Base-by-base conservation (phyloP, 2,888 invertebrate species). In the Acronicta leporina region DNA sequence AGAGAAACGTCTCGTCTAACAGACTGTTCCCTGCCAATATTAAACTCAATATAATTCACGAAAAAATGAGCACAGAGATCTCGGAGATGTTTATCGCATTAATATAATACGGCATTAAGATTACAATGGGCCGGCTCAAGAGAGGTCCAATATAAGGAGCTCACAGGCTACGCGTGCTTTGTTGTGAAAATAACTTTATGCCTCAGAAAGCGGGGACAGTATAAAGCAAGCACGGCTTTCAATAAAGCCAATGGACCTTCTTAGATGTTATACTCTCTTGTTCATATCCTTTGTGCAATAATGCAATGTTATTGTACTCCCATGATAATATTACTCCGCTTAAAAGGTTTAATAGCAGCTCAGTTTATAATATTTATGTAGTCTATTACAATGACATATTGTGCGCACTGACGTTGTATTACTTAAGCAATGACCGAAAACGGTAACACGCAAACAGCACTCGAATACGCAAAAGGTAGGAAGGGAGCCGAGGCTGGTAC, bases 31-130 rank as follows among this genome's bases (percentile, higher is more conserved):
- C 83, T 83, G 89, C 89, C 87, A 91, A 92, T 92, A 92, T 89
- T 87, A 87, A 90, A 87, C 85, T 83, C 75, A 82, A 60, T 83
- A 88, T 87, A 87, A 86, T 87, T 87, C 84, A 85, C 81, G 82
- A 90, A 91, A 87, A 92, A 87, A 84, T 85, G 87, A 90, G 85
- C 83, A 77, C 86, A 75, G 80, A 85, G 87, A 88, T 88, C 87
- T 88, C 68, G 73, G 84, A 91, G 94, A 94, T 94, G 90, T 94
- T 92, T 94, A 94, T 94, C 94, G 94, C 91, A 93, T 94, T 94
- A 94, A 93, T 94, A 92, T 94, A 92, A 93, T 93, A 92, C 88
- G 83, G 92, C 90, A 93, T 94, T 94, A 93, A 91, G 92, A 92
- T 91, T 87, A 94, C 94, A 94, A 94, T 94, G 88, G 92, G 81